Conservation (phyloP, 64 coral and sea anemone genomes). For the Pachyseris speciosa region DNA sequence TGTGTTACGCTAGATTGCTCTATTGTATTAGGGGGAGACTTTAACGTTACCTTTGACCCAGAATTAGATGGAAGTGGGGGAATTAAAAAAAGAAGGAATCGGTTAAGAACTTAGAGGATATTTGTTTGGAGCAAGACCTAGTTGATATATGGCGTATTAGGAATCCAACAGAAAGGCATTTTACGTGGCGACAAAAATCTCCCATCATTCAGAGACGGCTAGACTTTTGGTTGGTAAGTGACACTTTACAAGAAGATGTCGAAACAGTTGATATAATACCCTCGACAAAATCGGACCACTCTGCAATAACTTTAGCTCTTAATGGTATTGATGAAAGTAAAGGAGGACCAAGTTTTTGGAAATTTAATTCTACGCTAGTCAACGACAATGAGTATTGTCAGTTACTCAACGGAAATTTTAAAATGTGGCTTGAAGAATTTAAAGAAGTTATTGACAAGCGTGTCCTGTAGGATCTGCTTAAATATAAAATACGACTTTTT, state of each 20-base stretch:
- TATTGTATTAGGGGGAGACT: constrained; percentile 47
- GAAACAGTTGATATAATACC: not conserved
- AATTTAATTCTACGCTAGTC: constrained; percentile 26
- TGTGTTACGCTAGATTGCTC: not conserved
- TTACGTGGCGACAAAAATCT: constrained; percentile 46
- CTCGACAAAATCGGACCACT: constrained; percentile 21
- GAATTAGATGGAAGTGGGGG: constrained; percentile 28
- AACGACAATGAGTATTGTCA: constrained; percentile 36
- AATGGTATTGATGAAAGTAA: constrained; percentile 20
- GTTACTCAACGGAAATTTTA: not conserved
- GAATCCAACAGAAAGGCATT: not conserved
- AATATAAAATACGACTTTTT: constrained; percentile 55
- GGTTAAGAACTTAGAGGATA: constrained; percentile 8
- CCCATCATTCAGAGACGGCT: constrained; percentile 34
- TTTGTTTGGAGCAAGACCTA: not conserved
- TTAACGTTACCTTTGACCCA: constrained; percentile 28
- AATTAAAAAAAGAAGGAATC: constrained; percentile 1
- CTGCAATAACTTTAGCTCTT: constrained; percentile 29
- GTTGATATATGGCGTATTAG: constrained; percentile 40
- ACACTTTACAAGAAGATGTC: constrained; percentile 44
- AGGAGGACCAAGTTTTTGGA: constrained; percentile 21
- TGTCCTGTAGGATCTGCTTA: constrained; percentile 47
- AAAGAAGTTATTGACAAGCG: constrained; percentile 31
- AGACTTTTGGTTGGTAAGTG: constrained; percentile 43
- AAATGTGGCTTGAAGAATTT: constrained; percentile 6